Base-by-base conservation (phyloP, 2,888 invertebrate genomes). In the Willowsia nigromaculata region DNA sequence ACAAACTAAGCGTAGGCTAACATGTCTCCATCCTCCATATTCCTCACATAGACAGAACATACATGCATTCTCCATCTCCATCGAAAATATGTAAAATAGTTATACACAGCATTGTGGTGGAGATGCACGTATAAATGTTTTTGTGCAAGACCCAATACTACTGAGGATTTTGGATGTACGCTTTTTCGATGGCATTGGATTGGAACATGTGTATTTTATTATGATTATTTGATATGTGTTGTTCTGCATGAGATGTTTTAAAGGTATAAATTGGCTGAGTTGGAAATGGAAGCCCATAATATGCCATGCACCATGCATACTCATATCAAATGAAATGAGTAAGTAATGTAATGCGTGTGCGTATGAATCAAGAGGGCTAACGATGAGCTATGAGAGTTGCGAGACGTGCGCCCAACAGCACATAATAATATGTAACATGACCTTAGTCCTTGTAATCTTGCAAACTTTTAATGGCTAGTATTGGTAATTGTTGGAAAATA, bases 171-270 rank as follows among this genome's bases (percentile, higher is more conserved):
- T 40, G 18, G 62, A 56, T 56, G 56, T 22, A 37, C 18, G 27
- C 83, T 68, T 83, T 68, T 83, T 43, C 85, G 76, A 80, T 85
- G 85, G 85, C 85, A 85, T 85, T 85, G 78, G 85, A 65, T 85
- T 85, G 85, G 85, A 85, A 85, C 85, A 65, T 78, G 80, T 76
- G 85, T 62, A 33, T 68, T 81, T 53, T 53, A 40, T 27, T 18
- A 53, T 53, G n/a, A 53, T 53, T 7, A 22, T 56, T 11, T 30
- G 5, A 30, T 62, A n/a, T 15, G 30, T 7, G 33, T 30, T 18
- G 53, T 22, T 5, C n/a, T n/a, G 30, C 33, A 62, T 9, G 27
- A 27, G 25, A 25, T 59, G 11, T 62, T 1, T 30, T 62, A 30
- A 30, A 62, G 30, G 62, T 62, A 56, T 9, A 7, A 30, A 4